A percentile compares a stretch with the other conserved stretches of the same genome.
phyloP scores from a whole-genome alignment of 2,797 vertebrate species.

The Propithecus perrieri region DNA sequence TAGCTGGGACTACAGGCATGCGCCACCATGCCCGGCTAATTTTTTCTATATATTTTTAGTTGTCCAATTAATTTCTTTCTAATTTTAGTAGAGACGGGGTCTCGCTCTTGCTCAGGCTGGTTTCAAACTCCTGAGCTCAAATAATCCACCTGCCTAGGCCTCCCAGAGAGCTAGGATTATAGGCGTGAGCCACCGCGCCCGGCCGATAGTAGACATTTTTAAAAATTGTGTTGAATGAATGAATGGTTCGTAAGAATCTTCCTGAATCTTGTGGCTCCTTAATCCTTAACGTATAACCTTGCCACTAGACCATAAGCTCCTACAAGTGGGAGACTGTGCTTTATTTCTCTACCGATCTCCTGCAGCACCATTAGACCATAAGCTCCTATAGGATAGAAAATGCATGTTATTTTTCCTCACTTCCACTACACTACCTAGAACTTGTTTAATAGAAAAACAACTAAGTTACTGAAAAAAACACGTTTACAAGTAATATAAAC shows the following conservation, averaged over 20 bases:
- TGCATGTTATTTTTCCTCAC: neutral
- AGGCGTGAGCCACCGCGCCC: too few species aligned
- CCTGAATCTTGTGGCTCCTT: neutral
- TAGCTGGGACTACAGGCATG: too few species aligned
- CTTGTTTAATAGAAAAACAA: neutral
- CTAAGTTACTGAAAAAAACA: neutral
- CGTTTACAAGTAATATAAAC: constrained; percentile 4
- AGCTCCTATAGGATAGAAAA: neutral
- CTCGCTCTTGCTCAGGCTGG: too few species aligned
- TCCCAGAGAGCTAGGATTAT: too few species aligned
- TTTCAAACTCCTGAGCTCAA: too few species aligned
- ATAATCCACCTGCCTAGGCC: too few species aligned
- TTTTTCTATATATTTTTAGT: too few species aligned
- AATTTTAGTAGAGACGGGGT: too few species aligned
- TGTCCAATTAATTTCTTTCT: too few species aligned
- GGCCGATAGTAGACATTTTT: neutral
- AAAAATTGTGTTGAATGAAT: neutral
- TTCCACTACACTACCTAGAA: neutral
- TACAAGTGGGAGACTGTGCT: neutral
- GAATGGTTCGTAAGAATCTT: neutral
- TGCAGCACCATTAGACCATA: neutral
- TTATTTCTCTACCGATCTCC: neutral
- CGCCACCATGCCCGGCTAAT: too few species aligned
- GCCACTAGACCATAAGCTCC: neutral
- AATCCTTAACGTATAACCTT: neutral